Conservation (phyloP, 2,888 invertebrate species). For the Tridacna gigas region DNA sequence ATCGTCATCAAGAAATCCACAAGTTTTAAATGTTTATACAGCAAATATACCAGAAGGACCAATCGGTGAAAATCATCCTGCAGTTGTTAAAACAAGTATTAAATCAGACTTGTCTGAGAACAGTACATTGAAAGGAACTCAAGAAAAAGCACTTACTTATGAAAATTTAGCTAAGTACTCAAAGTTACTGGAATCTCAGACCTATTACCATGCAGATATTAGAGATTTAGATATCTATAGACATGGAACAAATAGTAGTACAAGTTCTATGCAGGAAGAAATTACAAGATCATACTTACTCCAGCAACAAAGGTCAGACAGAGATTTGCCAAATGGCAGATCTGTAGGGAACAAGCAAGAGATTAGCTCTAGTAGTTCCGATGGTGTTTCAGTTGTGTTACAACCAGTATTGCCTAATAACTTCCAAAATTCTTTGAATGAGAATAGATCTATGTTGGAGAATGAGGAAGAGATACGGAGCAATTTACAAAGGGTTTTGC, state of each 20-base stretch:
- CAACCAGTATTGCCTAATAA: slow-evolving; percentile 53
- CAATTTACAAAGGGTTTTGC: slow-evolving; percentile 53
- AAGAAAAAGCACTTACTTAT: slow-evolving; percentile 54
- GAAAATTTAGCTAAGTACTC: slow-evolving; percentile 50
- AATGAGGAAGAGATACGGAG: slow-evolving; percentile 54
- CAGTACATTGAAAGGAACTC: slow-evolving; percentile 64
- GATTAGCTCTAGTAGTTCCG: not conserved
- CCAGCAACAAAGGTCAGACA: slow-evolving; percentile 40
- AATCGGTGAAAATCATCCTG: slow-evolving; percentile 61
- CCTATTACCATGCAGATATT: slow-evolving; percentile 38
- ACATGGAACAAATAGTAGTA: slow-evolving; percentile 46
- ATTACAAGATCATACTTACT: slow-evolving; percentile 59
- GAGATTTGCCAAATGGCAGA: slow-evolving; percentile 1
- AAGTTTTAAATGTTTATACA: slow-evolving; percentile 60
- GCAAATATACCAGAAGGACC: slow-evolving; percentile 62
- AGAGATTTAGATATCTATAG: slow-evolving; percentile 44
- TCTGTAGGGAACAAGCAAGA: not conserved
- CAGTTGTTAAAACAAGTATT: slow-evolving; percentile 54
- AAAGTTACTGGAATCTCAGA: slow-evolving; percentile 40
- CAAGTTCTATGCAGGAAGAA: slow-evolving; percentile 59
- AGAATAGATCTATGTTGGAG: slow-evolving; percentile 58
- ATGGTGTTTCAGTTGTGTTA: slow-evolving; percentile 40
- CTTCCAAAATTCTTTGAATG: slow-evolving; percentile 44
- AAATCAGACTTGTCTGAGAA: slow-evolving; percentile 59
- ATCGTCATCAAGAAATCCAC: slow-evolving; percentile 40